Conservation (phyloP, 2,888 invertebrate genomes). For the Sympetrum striolatum region DNA sequence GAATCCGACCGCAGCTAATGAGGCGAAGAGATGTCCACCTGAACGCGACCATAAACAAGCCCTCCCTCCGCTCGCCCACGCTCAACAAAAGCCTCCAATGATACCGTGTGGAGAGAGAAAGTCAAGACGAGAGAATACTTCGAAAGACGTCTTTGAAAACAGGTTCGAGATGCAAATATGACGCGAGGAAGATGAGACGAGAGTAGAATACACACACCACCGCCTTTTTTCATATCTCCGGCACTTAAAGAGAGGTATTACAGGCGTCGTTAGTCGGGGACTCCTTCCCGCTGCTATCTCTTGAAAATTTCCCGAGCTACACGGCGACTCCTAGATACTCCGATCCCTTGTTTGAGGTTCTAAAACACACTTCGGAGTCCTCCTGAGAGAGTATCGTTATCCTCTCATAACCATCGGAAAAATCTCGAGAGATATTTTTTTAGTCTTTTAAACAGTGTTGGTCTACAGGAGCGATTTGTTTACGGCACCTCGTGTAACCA, state of each 20-base stretch:
- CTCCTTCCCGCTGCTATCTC: background rate
- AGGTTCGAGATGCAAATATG: constrained; percentile 13
- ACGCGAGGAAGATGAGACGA: background rate
- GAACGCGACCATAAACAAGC: background rate
- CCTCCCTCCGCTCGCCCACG: background rate
- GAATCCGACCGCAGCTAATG: background rate
- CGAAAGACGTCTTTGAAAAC: background rate
- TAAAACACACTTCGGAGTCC: background rate
- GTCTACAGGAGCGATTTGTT: too few species aligned
- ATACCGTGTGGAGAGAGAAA: background rate
- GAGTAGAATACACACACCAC: background rate
- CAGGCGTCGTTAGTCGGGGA: background rate
- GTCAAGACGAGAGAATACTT: background rate
- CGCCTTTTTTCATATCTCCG: background rate
- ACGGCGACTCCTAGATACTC: background rate
- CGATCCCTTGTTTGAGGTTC: background rate
- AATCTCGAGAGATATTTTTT: too few species aligned
- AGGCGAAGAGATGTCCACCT: background rate
- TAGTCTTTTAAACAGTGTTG: too few species aligned
- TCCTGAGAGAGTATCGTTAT: background rate
- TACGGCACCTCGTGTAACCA: too few species aligned
- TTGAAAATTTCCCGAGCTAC: background rate
- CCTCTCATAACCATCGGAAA: background rate
- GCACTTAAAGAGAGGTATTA: background rate
- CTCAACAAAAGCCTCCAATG: background rate